Evolutionary conservation across 2,888 invertebrate species (phyloP).

Genomic region (Eumerus sabulonum): DNA sequence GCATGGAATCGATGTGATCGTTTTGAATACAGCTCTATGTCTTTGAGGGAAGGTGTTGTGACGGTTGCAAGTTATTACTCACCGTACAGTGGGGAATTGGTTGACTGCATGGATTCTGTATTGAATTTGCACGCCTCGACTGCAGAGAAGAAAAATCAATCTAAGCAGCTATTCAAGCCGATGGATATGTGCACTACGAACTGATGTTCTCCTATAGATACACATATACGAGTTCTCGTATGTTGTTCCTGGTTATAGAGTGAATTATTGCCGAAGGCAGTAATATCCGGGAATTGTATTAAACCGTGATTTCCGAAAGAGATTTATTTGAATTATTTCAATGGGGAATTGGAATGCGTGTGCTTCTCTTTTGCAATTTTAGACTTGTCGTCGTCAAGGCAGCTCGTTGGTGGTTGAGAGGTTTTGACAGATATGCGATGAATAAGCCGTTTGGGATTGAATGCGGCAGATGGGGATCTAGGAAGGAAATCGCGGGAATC

Average conservation of each 20-base stretch:
- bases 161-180: conserved; percentile 20
- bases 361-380: conserved; percentile 7
- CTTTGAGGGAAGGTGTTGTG: conserved; percentile 53
- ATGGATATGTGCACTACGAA: conserved; percentile 3
- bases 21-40: conserved; percentile 59
- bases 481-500: too few species aligned
- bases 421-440: too few species aligned
- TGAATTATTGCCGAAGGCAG: conserved; percentile 27
- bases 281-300: conserved; percentile 8
- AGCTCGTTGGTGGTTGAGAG: too few species aligned
- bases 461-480: too few species aligned
- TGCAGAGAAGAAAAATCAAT: conserved; percentile 49
- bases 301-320: not conserved
- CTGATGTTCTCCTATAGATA: not conserved
- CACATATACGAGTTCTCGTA: not conserved
- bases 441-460: too few species aligned
- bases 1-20: conserved; percentile 53
- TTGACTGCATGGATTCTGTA: conserved; percentile 50
- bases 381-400: not conserved
- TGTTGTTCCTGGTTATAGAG: conserved; percentile 18
- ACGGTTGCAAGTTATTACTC: conserved; percentile 65
- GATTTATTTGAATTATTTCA: conserved; percentile 34
- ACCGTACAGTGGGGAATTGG: conserved; percentile 27
- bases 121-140: conserved; percentile 38
- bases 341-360: conserved; percentile 13